Conservation (phyloP, 1,140 invertebrate genomes). For the Diachasma alloeum region DNA sequence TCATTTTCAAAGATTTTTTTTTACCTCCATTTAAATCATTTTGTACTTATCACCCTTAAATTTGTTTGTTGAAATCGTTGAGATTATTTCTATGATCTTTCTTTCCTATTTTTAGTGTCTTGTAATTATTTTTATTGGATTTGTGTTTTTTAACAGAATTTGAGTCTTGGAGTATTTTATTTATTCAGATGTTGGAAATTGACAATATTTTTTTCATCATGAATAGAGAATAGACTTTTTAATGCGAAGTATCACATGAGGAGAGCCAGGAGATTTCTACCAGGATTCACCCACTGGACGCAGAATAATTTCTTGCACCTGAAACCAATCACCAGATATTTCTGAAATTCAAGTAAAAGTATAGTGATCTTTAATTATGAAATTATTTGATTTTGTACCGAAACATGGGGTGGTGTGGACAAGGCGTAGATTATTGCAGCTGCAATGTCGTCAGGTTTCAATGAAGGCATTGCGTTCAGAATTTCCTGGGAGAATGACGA, state of each 20-base stretch:
- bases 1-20: too few relatives aligned
- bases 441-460: slow-evolving; percentile 64
- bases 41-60: too few relatives aligned
- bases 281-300: slow-evolving; percentile 46
- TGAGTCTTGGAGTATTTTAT: not conserved
- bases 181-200: not conserved
- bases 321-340: not conserved
- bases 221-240: not conserved
- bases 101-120: too few relatives aligned
- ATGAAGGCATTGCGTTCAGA: slow-evolving; percentile 54
- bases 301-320: slow-evolving; percentile 48
- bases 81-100: too few relatives aligned
- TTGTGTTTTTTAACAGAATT: too few relatives aligned
- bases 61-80: too few relatives aligned
- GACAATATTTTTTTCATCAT: not conserved
- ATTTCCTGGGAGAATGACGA: slow-evolving; percentile 45
- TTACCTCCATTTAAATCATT: too few relatives aligned
- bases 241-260: not conserved
- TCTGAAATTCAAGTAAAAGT: too few relatives aligned
- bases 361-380: slow-evolving; percentile 11
- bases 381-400: slow-evolving; percentile 42
- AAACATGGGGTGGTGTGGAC: slow-evolving; percentile 63
- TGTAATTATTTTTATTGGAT: too few relatives aligned
- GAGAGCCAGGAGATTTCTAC: slow-evolving; percentile 14
- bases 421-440: slow-evolving; percentile 64